Evolutionary conservation across 2,113 vertebrate species (phyloP).

Genomic region (Ctenomys sociabilis): DNA sequence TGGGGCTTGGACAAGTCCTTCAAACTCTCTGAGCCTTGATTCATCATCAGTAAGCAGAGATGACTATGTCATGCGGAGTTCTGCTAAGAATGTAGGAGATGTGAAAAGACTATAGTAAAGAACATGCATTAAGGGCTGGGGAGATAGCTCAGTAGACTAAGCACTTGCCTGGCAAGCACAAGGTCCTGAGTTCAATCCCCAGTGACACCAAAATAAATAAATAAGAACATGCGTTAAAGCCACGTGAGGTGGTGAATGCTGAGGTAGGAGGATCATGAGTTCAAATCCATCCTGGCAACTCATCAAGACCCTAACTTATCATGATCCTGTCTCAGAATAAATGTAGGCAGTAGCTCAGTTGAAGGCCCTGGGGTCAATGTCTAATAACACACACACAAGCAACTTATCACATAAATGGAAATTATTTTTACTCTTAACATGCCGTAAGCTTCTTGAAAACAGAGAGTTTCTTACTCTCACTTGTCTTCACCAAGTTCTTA

Average conservation of each 20-base stretch:
- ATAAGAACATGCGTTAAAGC: neutral
- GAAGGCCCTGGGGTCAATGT: neutral
- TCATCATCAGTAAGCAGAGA: neutral
- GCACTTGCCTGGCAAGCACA: too few species aligned
- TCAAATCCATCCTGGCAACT: neutral
- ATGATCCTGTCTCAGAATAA: neutral
- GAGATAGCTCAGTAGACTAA: too few species aligned
- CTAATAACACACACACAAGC: neutral
- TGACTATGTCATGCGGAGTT: neutral
- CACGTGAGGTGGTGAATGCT: neutral
- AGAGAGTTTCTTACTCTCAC: neutral
- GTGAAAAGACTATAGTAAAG: neutral
- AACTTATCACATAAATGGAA: slow-evolving; percentile 1
- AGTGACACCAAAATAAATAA: too few species aligned
- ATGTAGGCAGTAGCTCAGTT: neutral
- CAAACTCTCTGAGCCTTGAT: neutral
- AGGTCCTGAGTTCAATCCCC: too few species aligned
- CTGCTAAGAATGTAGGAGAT: neutral
- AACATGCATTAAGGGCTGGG: neutral
- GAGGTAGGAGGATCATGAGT: neutral
- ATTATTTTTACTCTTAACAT: neutral
- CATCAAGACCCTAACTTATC: neutral
- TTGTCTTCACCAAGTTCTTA: neutral
- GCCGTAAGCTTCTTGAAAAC: neutral
- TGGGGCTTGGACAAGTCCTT: neutral